A percentile compares a stretch with the other conserved stretches of the same genome.
Evolutionary conservation across 2,797 vertebrate genomes (phyloP).

Genomic region (Scarus forsteni): DNA sequence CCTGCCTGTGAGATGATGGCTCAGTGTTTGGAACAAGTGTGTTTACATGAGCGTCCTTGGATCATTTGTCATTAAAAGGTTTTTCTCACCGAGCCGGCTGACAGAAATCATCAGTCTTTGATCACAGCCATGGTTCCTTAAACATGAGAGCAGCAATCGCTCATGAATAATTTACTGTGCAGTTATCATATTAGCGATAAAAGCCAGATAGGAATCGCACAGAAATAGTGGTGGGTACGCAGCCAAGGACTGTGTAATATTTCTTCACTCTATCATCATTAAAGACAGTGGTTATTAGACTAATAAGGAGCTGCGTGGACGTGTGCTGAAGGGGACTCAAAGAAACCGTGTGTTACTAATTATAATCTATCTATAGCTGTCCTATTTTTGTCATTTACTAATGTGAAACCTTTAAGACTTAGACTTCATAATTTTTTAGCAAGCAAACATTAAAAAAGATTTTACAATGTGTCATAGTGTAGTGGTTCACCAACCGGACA

Average conservation of each 20-base stretch:
- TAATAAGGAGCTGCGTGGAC: conserved; percentile 47
- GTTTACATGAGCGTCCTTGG: conserved; percentile 62
- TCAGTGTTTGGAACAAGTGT: conserved; percentile 38
- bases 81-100: conserved; percentile 37
- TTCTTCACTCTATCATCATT: conserved; percentile 25
- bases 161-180: conserved; percentile 77
- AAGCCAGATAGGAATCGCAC: conserved; percentile 43
- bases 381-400: too few relatives aligned
- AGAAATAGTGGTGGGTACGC: conserved; percentile 18
- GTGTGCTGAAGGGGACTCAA: conserved; percentile 22
- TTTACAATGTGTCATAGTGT: too few relatives aligned
- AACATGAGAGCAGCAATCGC: conserved; percentile 55
- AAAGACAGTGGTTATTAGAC: conserved; percentile 47
- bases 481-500: too few relatives aligned
- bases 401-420: too few relatives aligned
- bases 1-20: conserved; percentile 34
- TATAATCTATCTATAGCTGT: conserved; percentile 4
- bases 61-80: conserved; percentile 37
- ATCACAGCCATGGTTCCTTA: conserved; percentile 60
- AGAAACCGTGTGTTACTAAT: conserved; percentile 20
- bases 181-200: conserved; percentile 76
- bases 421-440: too few relatives aligned
- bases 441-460: too few relatives aligned
- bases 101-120: conserved; percentile 51
- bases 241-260: conserved; percentile 23